Evolutionary conservation across 2,797 vertebrate species (phyloP).

Genomic region (Acridotheres tristis): DNA sequence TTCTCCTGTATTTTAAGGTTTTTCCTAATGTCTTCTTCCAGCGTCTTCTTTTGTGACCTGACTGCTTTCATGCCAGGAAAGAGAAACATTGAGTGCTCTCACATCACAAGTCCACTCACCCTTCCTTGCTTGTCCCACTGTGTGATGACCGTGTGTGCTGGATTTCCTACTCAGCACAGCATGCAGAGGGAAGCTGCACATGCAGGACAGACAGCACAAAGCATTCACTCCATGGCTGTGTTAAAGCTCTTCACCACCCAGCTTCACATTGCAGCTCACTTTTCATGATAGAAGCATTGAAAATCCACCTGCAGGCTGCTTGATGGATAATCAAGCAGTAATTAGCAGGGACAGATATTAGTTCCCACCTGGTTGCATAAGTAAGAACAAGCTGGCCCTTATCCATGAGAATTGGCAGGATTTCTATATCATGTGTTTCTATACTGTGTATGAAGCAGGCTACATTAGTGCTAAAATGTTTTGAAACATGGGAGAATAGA

Average conservation of each 20-base stretch:
- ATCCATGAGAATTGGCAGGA: constrained; percentile 1
- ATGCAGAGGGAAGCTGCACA: neutral
- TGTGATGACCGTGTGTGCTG: neutral
- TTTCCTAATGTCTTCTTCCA: neutral
- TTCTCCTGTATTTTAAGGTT: neutral
- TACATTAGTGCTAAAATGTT: neutral
- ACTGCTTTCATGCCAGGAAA: neutral
- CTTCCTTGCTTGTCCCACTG: neutral
- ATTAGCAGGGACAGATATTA: neutral
- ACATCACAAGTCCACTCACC: constrained; percentile 18
- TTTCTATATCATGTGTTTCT: neutral
- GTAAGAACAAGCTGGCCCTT: neutral
- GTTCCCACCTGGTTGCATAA: neutral
- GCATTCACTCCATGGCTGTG: neutral
- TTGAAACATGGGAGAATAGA: neutral
- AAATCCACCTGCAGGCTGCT: neutral
- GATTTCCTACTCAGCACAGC: neutral
- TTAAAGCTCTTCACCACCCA: neutral
- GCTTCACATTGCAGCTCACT: neutral
- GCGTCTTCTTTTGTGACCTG: neutral
- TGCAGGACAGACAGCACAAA: neutral
- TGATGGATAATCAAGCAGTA: neutral
- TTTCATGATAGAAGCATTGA: neutral
- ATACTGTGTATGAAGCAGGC: neutral
- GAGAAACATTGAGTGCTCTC: neutral